A percentile compares a stretch with the other conserved stretches of the same genome.
phyloP scores from a whole-genome alignment of 2,888 invertebrate genomes.

The Schizotus pectinicornis region DNA sequence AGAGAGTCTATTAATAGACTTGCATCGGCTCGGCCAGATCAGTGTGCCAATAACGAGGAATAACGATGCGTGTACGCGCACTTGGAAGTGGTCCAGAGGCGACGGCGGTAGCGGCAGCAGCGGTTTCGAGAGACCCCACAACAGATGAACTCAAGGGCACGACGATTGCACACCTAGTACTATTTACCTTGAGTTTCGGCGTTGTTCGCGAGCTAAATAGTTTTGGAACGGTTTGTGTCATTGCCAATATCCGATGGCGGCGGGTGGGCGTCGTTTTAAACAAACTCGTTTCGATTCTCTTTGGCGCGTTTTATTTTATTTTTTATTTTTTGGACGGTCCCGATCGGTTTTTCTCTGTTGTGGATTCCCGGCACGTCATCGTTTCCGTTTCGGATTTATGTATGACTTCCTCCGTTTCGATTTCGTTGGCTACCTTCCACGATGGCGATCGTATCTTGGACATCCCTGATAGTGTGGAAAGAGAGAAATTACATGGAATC shows the following conservation, averaged over 20 bases:
- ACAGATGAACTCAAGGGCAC: too few species aligned
- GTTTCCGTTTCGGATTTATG: constrained; percentile 10
- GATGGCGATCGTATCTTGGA: constrained; percentile 20
- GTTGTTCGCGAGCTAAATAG: constrained; percentile 5
- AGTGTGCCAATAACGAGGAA: constrained; percentile 42
- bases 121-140: constrained; percentile 11
- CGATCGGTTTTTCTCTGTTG: neutral
- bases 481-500: constrained; percentile 31
- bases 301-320: too few species aligned
- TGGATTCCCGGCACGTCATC: constrained; percentile 6
- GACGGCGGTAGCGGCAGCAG: neutral
- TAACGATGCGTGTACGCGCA: constrained; percentile 20
- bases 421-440: constrained; percentile 1
- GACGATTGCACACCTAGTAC: constrained; percentile 6
- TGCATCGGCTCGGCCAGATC: constrained; percentile 44
- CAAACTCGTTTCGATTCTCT: too few species aligned
- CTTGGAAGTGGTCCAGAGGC: constrained; percentile 24
- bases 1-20: constrained; percentile 48
- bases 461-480: constrained; percentile 23
- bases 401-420: constrained; percentile 4
- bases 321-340: too few species aligned
- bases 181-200: constrained; percentile 18
- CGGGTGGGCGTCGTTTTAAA: too few species aligned
- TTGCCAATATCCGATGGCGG: too few species aligned
- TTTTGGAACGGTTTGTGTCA: constrained; percentile 6